Evolutionary conservation across 92 coral and sea anemone species (phyloP).

Genomic region (Siderastrea radians): DNA sequence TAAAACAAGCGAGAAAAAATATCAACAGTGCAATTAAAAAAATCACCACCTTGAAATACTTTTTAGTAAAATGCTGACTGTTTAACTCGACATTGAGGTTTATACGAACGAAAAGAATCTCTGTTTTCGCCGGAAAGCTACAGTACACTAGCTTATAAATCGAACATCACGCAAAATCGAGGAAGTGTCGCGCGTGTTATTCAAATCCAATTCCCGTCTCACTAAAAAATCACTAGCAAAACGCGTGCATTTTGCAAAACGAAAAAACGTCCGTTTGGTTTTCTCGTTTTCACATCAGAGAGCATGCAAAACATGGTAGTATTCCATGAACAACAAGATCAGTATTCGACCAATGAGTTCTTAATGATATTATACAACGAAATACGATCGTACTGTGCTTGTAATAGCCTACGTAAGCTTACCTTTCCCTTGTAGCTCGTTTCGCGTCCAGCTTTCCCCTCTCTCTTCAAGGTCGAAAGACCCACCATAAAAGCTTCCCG

Average conservation of each 20-base stretch:
- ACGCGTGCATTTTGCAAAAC: slow-evolving; percentile 2
- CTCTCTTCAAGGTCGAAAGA: slow-evolving; percentile 99
- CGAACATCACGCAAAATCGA: not conserved
- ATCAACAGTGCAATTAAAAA: slow-evolving; percentile 8
- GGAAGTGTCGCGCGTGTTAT: not conserved
- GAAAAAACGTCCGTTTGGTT: not conserved
- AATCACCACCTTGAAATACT: not conserved
- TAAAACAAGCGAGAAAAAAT: not conserved
- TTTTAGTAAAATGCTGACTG: slow-evolving; percentile 15
- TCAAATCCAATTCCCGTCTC: not conserved
- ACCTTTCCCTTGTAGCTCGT: slow-evolving; percentile 92
- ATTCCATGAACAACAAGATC: not conserved
- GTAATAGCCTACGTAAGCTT: not conserved
- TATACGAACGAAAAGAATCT: not conserved
- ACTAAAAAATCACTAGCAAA: not conserved
- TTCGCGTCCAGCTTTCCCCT: slow-evolving; percentile 93
- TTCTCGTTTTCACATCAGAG: not conserved
- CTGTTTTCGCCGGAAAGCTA: not conserved
- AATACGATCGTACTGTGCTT: not conserved
- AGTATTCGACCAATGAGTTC: slow-evolving; percentile 1
- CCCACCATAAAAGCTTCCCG: slow-evolving; percentile 94
- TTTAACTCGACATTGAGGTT: not conserved
- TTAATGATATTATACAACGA: not conserved
- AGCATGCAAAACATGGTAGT: not conserved
- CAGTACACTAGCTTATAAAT: no score